phyloP scores from a whole-genome alignment of 2,888 invertebrate genomes.

The Folsomia candida region DNA sequence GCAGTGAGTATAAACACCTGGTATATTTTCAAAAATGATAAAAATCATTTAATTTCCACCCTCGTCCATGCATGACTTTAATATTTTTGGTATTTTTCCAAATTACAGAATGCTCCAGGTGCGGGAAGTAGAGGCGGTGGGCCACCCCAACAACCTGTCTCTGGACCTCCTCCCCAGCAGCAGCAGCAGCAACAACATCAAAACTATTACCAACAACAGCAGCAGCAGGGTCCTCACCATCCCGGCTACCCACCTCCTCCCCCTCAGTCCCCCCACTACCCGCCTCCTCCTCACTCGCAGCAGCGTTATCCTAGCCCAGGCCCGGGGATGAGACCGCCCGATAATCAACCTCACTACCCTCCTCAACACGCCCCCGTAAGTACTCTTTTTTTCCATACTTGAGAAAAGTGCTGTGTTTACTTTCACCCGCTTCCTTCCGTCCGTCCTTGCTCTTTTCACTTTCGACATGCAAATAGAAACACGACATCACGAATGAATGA shows the following conservation, averaged over 20 bases:
- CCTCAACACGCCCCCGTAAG: conserved; percentile 42
- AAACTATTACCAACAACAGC: conserved; percentile 39
- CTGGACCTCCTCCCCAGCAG: neutral
- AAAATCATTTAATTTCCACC: neutral
- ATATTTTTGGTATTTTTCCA: conserved; percentile 3
- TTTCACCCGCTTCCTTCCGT: too few species aligned
- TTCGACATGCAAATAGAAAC: too few species aligned
- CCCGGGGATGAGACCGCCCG: conserved; percentile 46
- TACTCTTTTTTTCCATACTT: too few species aligned
- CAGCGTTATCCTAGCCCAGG: conserved; percentile 46
- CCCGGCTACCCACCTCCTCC: conserved; percentile 44
- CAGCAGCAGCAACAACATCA: conserved; percentile 35
- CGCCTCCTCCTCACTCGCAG: conserved; percentile 45
- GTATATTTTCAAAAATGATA: neutral
- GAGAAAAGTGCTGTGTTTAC: too few species aligned
- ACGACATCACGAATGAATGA: too few species aligned
- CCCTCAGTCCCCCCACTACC: conserved; percentile 50
- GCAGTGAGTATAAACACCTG: too few species aligned
- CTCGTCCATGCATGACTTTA: neutral
- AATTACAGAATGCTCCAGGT: conserved; percentile 40
- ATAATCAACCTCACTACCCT: conserved; percentile 48
- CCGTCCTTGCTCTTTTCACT: too few species aligned
- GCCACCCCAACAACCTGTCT: conserved; percentile 28
- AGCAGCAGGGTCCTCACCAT: conserved; percentile 38
- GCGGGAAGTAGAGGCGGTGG: conserved; percentile 39